Conservation (phyloP, 2,888 invertebrate genomes). For the Priocnemis perturbator region DNA sequence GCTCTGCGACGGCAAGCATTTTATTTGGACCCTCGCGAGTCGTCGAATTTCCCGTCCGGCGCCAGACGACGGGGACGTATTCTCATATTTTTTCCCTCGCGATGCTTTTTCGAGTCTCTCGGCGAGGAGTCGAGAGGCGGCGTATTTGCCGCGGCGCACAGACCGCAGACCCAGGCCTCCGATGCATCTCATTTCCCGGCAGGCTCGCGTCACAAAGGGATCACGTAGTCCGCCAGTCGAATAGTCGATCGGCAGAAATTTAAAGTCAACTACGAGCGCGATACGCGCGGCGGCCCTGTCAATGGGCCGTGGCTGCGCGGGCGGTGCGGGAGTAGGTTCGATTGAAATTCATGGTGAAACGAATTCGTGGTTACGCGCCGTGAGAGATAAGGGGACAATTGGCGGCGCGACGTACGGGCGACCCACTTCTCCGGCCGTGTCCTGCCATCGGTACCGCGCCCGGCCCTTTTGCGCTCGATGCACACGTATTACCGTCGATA, state of each 20-base stretch:
- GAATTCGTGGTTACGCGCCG: constrained; percentile 55
- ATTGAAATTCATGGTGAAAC: constrained; percentile 59
- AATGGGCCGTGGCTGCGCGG: constrained; percentile 24
- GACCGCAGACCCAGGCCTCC: constrained; percentile 10
- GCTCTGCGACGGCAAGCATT: too few species aligned
- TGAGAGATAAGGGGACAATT: constrained; percentile 59
- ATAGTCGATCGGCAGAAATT: constrained; percentile 39
- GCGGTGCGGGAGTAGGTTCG: constrained; percentile 30
- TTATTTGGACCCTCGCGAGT: too few species aligned
- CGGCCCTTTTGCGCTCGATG: constrained; percentile 46
- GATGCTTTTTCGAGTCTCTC: too few species aligned
- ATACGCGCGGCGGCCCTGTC: constrained; percentile 32
- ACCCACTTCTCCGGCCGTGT: constrained; percentile 44
- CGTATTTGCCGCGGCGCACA: not conserved
- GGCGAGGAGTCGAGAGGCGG: too few species aligned
- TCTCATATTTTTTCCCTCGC: too few species aligned
- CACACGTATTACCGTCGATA: constrained; percentile 21
- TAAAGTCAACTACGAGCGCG: constrained; percentile 42
- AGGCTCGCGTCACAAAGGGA: constrained; percentile 39
- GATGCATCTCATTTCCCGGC: constrained; percentile 41
- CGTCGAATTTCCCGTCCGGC: too few species aligned
- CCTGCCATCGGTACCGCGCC: constrained; percentile 25
- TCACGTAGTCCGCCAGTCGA: constrained; percentile 17
- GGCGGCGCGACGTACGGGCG: constrained; percentile 54
- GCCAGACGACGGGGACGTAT: too few species aligned